Evolutionary conservation across 1,140 invertebrate genomes (phyloP).

Genomic region (Tribolium madens): DNA sequence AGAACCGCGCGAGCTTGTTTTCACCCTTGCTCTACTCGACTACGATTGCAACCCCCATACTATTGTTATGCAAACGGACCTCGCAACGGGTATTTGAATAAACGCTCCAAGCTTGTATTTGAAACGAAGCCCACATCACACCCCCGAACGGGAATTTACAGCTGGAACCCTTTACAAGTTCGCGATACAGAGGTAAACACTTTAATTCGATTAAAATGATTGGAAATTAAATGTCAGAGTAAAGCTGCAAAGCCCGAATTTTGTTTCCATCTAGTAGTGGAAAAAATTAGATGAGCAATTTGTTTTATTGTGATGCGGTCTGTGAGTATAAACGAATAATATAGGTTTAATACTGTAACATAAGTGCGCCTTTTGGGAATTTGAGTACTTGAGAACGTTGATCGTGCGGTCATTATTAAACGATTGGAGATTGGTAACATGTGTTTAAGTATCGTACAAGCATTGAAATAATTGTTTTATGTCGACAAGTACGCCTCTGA

Average conservation of each 20-base stretch:
- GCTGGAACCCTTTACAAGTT: background rate
- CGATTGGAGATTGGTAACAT: conserved; percentile 56
- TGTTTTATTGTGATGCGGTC: background rate
- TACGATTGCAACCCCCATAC: conserved; percentile 39
- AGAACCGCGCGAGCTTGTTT: conserved; percentile 49
- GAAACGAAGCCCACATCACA: conserved; percentile 19
- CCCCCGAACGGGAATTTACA: background rate
- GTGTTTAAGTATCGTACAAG: conserved; percentile 56
- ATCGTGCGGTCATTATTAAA: conserved; percentile 55
- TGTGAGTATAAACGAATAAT: background rate
- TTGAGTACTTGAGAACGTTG: conserved; percentile 56
- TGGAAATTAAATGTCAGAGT: background rate
- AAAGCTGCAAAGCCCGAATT: background rate
- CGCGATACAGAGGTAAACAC: background rate
- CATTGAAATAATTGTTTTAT: conserved; percentile 52
- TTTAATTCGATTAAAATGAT: conserved; percentile 10
- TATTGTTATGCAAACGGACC: conserved; percentile 42
- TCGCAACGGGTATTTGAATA: conserved; percentile 21
- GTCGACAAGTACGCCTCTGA: conserved; percentile 45
- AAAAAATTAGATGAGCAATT: background rate
- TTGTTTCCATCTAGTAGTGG: too few species aligned
- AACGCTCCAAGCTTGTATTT: conserved; percentile 7
- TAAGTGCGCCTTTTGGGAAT: conserved; percentile 49
- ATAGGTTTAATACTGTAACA: conserved; percentile 27
- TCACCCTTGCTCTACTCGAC: conserved; percentile 57